Conservation (phyloP, 2,113 vertebrate genomes). For the Gymnocephalus cernua region DNA sequence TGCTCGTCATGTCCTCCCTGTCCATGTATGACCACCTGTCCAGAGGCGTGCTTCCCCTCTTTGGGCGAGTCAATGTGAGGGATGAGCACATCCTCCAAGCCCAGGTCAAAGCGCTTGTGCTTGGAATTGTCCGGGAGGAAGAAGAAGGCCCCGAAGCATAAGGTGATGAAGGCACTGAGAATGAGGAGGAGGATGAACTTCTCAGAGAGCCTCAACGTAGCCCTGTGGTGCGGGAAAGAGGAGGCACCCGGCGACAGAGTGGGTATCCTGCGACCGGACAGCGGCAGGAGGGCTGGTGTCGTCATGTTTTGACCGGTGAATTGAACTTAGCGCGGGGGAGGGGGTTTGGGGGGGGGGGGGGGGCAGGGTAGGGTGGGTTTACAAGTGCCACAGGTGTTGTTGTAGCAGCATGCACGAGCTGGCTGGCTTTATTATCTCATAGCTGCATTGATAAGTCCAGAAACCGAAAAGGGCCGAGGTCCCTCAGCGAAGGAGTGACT, state of each 20-base stretch:
- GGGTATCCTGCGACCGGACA: slow-evolving; percentile 95
- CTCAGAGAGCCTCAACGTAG: slow-evolving; percentile 96
- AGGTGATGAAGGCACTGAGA: slow-evolving; percentile 99
- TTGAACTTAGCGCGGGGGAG: slow-evolving; percentile 20
- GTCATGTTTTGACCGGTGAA: slow-evolving; percentile 86
- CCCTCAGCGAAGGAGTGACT: slow-evolving; percentile 54
- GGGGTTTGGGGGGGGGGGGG: slow-evolving; percentile 15
- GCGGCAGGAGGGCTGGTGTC: slow-evolving; percentile 94
- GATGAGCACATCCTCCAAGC: slow-evolving; percentile 96
- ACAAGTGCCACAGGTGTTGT: slow-evolving; percentile 73
- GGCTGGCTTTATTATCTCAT: slow-evolving; percentile 84
- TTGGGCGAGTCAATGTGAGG: slow-evolving; percentile 94
- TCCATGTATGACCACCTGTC: slow-evolving; percentile 93
- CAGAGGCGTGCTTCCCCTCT: slow-evolving; percentile 88
- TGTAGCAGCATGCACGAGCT: slow-evolving; percentile 69
- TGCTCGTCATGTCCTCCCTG: slow-evolving; percentile 91
- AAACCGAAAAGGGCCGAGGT: slow-evolving; percentile 45
- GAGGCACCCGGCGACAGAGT: slow-evolving; percentile 92
- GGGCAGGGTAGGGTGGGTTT: slow-evolving; percentile 14
- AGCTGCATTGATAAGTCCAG: slow-evolving; percentile 54
- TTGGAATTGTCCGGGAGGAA: slow-evolving; percentile 99
- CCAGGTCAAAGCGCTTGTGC: slow-evolving; percentile 98
- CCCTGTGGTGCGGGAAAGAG: slow-evolving; percentile 94
- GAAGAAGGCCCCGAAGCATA: slow-evolving; percentile 99
- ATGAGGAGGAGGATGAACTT: slow-evolving; percentile 99